A percentile compares a stretch with the other conserved stretches of the same genome.
Evolutionary conservation across 1,140 invertebrate species (phyloP).

Genomic region (Luehdorfia chinensis): DNA sequence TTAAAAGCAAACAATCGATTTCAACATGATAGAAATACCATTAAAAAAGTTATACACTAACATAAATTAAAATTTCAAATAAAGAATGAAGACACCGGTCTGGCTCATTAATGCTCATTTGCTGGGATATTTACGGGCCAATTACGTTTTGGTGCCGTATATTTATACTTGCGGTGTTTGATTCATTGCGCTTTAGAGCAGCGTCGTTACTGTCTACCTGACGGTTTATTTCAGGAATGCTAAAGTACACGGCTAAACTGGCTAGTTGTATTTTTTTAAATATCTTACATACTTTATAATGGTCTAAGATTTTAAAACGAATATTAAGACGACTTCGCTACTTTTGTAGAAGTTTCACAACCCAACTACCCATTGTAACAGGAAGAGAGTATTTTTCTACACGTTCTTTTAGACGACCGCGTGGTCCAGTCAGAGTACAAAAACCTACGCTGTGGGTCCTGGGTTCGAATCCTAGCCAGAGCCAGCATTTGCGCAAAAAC

Average conservation of each 20-base stretch:
- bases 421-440: too few species aligned
- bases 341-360: too few species aligned
- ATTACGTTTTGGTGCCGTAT: constrained; percentile 17
- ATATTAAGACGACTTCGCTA: too few species aligned
- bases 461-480: too few species aligned
- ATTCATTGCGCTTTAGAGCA: constrained; percentile 13
- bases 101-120: constrained; percentile 17
- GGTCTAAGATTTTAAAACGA: too few species aligned
- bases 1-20: constrained; percentile 10
- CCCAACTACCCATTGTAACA: too few species aligned
- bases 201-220: constrained; percentile 9
- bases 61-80: constrained; percentile 16
- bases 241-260: not conserved
- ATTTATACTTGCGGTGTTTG: constrained; percentile 13
- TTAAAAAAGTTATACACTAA: constrained; percentile 4
- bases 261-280: not conserved
- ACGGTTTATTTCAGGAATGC: constrained; percentile 8
- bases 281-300: not conserved
- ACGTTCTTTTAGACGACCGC: too few species aligned
- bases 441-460: too few species aligned
- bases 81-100: constrained; percentile 12
- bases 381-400: too few species aligned
- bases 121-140: constrained; percentile 17
- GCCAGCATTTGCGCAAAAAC: too few species aligned
- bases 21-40: constrained; percentile 8